A percentile compares a stretch with the other conserved stretches of the same genome.
Evolutionary conservation across 2,888 invertebrate genomes (phyloP).

Genomic region (Adineta ricciae): DNA sequence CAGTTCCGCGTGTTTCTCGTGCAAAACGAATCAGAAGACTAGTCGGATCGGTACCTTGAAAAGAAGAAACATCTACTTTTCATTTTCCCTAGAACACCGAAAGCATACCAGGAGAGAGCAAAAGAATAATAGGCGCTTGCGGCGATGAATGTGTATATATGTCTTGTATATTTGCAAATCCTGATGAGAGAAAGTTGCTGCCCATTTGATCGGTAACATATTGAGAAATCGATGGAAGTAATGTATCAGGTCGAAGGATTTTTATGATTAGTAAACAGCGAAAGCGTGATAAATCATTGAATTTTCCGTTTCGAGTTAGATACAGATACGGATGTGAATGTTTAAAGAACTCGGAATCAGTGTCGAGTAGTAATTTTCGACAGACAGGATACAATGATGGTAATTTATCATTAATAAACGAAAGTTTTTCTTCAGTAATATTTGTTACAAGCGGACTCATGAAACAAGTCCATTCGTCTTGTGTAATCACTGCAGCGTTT

Average conservation of each 20-base stretch:
- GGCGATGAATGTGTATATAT: conserved; percentile 45
- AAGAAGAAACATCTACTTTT: no score
- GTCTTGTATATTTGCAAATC: conserved; percentile 43
- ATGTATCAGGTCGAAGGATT: conserved; percentile 42
- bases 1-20: conserved; percentile 45
- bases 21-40: conserved; percentile 46
- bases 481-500: background rate
- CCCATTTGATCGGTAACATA: conserved; percentile 46
- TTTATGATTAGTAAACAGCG: conserved; percentile 45
- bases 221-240: conserved; percentile 40
- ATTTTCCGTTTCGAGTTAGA: background rate
- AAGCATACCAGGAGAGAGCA: conserved; percentile 46
- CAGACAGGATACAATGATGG: background rate
- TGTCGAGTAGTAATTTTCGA: background rate
- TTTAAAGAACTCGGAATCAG: background rate
- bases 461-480: conserved; percentile 11
- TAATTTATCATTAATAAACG: background rate
- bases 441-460: background rate
- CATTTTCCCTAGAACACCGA: no score
- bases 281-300: conserved; percentile 40
- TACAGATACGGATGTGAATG: background rate
- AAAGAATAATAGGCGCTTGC: conserved; percentile 47
- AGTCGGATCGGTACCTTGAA: conserved; percentile 47
- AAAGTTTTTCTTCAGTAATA: background rate
- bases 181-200: conserved; percentile 37